phyloP scores from a whole-genome alignment of 1,140 invertebrate species.

The Melitaea cinxia region DNA sequence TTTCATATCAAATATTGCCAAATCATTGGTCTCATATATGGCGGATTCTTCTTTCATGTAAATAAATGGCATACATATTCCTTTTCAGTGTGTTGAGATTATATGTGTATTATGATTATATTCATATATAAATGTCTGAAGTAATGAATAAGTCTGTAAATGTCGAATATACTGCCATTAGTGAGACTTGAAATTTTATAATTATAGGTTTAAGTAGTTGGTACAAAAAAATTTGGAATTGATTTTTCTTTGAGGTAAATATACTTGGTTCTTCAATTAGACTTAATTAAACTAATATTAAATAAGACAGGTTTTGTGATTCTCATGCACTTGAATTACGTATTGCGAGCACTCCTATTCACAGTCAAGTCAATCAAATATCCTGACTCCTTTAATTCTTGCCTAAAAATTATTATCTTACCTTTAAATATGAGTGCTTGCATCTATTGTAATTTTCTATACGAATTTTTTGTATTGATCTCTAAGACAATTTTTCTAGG shows the following conservation, averaged over 20 bases:
- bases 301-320: slow-evolving; percentile 10
- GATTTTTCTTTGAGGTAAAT: slow-evolving; percentile 33
- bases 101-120: background rate
- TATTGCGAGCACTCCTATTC: slow-evolving; percentile 29
- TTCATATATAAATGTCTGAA: slow-evolving; percentile 9
- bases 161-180: slow-evolving; percentile 41
- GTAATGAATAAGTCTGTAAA: slow-evolving; percentile 10
- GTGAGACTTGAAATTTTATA: slow-evolving; percentile 47
- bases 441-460: slow-evolving; percentile 37
- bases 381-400: slow-evolving; percentile 8
- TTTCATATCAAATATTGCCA: slow-evolving; percentile 1
- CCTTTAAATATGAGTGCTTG: slow-evolving; percentile 37
- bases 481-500: slow-evolving; percentile 71
- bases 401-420: slow-evolving; percentile 25
- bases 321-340: slow-evolving; percentile 26
- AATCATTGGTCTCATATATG: slow-evolving; percentile 1
- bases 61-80: slow-evolving; percentile 6
- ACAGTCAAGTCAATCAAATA: slow-evolving; percentile 1
- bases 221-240: slow-evolving; percentile 41
- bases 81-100: slow-evolving; percentile 1
- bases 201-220: slow-evolving; percentile 34
- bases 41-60: background rate
- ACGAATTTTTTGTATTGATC: slow-evolving; percentile 62
- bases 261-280: slow-evolving; percentile 31
- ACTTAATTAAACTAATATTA: slow-evolving; percentile 17